Base-by-base conservation (phyloP, 2,888 invertebrate genomes). In the Uropetala carovei region DNA sequence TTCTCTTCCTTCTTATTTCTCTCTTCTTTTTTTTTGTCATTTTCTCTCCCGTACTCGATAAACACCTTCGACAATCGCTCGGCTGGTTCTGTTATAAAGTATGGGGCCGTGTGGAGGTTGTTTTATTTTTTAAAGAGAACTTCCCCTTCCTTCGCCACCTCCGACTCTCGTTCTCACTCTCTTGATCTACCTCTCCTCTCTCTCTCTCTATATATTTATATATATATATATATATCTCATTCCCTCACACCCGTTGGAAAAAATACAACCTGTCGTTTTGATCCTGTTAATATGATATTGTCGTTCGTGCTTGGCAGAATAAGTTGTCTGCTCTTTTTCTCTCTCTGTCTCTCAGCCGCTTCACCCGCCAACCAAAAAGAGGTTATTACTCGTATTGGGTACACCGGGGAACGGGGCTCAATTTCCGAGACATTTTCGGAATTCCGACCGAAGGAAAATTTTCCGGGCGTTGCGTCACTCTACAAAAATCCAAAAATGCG, bases 1-100 rank as follows among this genome's bases (percentile, higher is more conserved):
- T n/a, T 85, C 22, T 85, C 85, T 14, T 75, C 75, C 11, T 18
- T n/a, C 75, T 18, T 27, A 16, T 18, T 18, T n/a, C 5, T 0
- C 43, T 43, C 3, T 5, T 43, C 3, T 43, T 43, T 5, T 43
- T 43, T 3, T 43, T 43, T 43, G n/a, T n/a, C n/a, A n/a, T n/a
- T n/a, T n/a, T n/a, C n/a, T 43, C 43, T 43, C 43, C 43, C 5
- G 43, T 43, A 43, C 43, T 75, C 75, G 75, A 75, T 75, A 75
- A 75, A 75, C 75, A 75, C 75, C 75, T 75, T 75, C 75, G 75
- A 75, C 75, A 75, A 75, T 75, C 75, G 75, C 27, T 27, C 75
- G 22, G 22, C 22, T 27, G 75, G 75, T 75, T 75, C 75, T 27
- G 27, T 75, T 75, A 75, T 75, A 75, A 75, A 75, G 75, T 75